These are phyloP conservation scores for Alces alces DNA, from an alignment of 2,113 vertebrate species.

Conservation along the genomic window DNA sequence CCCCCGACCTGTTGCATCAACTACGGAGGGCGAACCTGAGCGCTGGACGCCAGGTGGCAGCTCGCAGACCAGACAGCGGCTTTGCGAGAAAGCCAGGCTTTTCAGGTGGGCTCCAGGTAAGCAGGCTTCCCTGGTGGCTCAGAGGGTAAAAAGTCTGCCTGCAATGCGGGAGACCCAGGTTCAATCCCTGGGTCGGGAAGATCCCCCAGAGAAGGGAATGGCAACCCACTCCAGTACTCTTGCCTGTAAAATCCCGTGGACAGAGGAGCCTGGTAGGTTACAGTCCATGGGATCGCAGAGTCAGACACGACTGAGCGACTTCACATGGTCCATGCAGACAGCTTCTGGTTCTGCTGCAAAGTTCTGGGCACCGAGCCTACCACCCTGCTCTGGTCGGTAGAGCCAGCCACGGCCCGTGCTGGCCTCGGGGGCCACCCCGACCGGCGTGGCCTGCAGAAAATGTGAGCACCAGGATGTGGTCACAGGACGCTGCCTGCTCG, in stretches of 20 bases:
- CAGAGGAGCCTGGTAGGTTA: not conserved
- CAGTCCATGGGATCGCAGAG: not conserved
- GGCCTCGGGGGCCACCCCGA: fast-evolving
- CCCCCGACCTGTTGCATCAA: fast-evolving
- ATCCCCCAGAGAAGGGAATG: not conserved
- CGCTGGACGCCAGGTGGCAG: fast-evolving
- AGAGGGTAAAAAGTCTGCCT: not conserved
- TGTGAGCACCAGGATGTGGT: fast-evolving
- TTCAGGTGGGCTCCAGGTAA: not conserved
- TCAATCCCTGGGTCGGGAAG: not conserved
- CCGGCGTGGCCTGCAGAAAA: not conserved
- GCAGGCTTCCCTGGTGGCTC: not conserved
- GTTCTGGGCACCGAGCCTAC: fast-evolving
- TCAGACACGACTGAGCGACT: not conserved
- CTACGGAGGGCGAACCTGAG: fast-evolving
- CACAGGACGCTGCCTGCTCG: fast-evolving
- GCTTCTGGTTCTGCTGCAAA: fast-evolving
- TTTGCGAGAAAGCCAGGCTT: not conserved
- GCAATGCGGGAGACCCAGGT: not conserved
- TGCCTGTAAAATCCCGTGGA: not conserved
- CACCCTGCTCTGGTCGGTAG: fast-evolving
- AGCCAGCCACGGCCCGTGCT: fast-evolving
- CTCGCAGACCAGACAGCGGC: not conserved
- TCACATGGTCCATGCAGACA: not conserved
- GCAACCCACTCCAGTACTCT: not conserved